Evolutionary conservation across 2,888 invertebrate species (phyloP), one percentile per base, ranked within the genome.

Genomic region (Lycia hirtaria): DNA sequence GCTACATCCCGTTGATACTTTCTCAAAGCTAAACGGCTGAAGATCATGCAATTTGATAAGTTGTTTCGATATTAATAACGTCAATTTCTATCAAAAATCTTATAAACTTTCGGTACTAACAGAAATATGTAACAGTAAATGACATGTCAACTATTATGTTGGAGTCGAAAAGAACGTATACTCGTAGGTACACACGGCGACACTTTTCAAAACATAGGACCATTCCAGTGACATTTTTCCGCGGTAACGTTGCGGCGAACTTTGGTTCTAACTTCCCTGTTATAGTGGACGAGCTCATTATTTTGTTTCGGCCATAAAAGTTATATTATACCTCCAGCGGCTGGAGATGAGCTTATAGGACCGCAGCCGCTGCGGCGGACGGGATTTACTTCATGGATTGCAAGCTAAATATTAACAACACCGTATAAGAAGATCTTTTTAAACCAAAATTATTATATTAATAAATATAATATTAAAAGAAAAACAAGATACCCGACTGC

Each of bases 221-320:
- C 6, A n/a, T 26, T 41, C 41, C 15, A 26, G 28, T 17, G 9
- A 28, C 14, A 3, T 19, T 12, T 0, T 12, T 45, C 20, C 33
- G 4, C 15, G 45, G 33, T 22, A 33, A 15, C 33, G 33, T 22
- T 14, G 22, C 20, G 20, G 30, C 19, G 26, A 50, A 49, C 17
- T 50, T 49, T 9, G 28, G 49, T 40, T 40, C 24, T 47, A 41
- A 48, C 47, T 54, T 41, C 33, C 5, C 15, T 32, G 30, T 28
- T 47, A 48, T 44, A 28, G 37, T 37, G 30, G 10, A 37, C 26
- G 30, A 52, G 26, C 48, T 57, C 57, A 43, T 57, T 52, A 57
- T 57, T 44, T 57, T 51, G 47, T 57, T 51, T 43, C 14, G 30
- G 35, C 41, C 24, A 35, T 57, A 57, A 57, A 57, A 57, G 22